Evolutionary conservation across 35 echinoderm and acorn worm species (phyloP), one percentile per base, ranked within the genome.

Genomic region (Heliocidaris tuberculata): DNA sequence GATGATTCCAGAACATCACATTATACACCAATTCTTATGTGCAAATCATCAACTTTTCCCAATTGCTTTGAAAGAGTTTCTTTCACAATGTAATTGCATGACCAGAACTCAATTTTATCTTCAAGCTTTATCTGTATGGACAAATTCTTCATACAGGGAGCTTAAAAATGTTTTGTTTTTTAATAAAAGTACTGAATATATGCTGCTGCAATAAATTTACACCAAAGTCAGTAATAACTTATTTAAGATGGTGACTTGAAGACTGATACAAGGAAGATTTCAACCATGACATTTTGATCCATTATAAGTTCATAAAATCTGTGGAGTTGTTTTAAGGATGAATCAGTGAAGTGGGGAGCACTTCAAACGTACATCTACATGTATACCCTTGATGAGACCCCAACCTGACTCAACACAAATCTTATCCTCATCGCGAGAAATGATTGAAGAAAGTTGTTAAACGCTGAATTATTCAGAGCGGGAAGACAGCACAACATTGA

Each of bases 381-480:
- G 8, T 78, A 24, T 78, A 78, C 65, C 65, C 65, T 78, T 78
- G 21, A 78, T 78, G 19, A 78, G 65, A 78, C 65, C 65, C 65
- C 21, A 78, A 19, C 65, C 65, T 78, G 65, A 78, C 65, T 78
- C 65, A 78, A n/a, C 65, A 27, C 65, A 21, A n/a, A 4, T 27
- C 65, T 2, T 78, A 27, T 6, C 15, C 21, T n/a, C 65, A 78
- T 78, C 65, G 2, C 65, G n/a, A 27, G 65, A 78, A 21, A n/a
- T 19, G 65, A 78, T 78, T 78, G 65, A 78, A 78, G 65, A 78
- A 78, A 78, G 65, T 78, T 78, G 65, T 78, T 78, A 78, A 78
- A n/a, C 7, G 65, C 27, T 78, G 65, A 17, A 78, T 78, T 78
- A 78, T 78, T 78, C 65, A n/a, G 65, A 78, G 65, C 27, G 65